Evolutionary conservation across 2,113 vertebrate genomes (phyloP).

Genomic region (Mustela nigripes): DNA sequence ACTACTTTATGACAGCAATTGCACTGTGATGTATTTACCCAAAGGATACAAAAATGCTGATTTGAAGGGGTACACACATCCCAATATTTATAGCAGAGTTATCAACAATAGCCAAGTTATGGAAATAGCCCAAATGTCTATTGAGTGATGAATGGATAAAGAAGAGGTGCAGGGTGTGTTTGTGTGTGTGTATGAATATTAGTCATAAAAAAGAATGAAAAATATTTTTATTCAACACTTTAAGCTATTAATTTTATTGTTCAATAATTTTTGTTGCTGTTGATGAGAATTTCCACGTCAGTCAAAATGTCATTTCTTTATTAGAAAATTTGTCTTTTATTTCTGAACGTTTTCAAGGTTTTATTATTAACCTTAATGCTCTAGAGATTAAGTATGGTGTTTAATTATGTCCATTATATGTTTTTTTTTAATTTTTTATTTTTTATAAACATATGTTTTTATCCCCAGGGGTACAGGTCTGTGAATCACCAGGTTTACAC

Average conservation of each 20-base stretch:
- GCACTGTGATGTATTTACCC: neutral
- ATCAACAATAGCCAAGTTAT: neutral
- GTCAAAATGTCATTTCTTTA: neutral
- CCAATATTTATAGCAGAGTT: neutral
- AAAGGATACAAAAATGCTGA: neutral
- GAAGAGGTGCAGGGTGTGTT: neutral
- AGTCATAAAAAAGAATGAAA: neutral
- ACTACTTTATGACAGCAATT: neutral
- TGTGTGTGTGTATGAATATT: neutral
- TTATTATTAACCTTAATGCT: neutral
- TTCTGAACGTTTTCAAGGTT: neutral
- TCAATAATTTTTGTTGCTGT: neutral
- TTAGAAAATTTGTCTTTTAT: neutral
- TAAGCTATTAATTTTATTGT: neutral
- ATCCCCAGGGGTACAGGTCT: too few relatives aligned
- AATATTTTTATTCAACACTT: neutral
- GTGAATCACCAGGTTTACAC: too few relatives aligned
- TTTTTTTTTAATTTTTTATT: neutral
- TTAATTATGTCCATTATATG: neutral
- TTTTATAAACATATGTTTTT: too few relatives aligned
- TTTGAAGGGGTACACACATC: neutral
- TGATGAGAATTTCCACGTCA: neutral
- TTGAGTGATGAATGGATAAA: neutral
- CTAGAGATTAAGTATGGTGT: neutral
- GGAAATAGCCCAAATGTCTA: neutral